Percentiles rank a stretch among this genome's conserved stretches.
Evolutionary conservation across 2,797 vertebrate species (phyloP).

Genomic region (Acrossocheilus fasciatus): DNA sequence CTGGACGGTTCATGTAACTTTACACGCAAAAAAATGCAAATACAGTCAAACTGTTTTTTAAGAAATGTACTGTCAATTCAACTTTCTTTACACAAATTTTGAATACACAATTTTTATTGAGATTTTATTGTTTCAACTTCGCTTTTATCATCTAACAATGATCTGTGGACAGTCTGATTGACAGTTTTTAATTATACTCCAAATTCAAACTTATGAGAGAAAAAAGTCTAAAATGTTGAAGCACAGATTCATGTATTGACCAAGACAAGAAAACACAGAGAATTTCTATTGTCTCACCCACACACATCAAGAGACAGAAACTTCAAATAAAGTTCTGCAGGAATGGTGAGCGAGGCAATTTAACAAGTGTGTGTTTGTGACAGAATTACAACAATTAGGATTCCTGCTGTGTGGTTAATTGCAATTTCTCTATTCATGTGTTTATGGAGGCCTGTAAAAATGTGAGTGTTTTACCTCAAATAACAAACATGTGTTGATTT

Average conservation of each 20-base stretch:
- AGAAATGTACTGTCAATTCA: neutral
- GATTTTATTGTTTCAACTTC: neutral
- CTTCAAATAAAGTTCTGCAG: conserved; percentile 63
- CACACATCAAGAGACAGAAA: conserved; percentile 45
- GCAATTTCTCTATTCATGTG: conserved; percentile 63
- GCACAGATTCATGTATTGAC: neutral
- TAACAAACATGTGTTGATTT: conserved; percentile 68
- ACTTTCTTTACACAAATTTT: neutral
- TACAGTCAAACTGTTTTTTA: conserved; percentile 45
- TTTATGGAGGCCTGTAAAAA: conserved; percentile 72
- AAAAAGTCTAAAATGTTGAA: neutral
- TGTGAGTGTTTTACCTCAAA: conserved; percentile 63
- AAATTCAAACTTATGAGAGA: neutral
- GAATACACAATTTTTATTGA: neutral
- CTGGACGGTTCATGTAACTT: conserved; percentile 60
- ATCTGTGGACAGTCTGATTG: neutral
- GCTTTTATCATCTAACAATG: neutral
- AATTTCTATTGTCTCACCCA: conserved; percentile 33
- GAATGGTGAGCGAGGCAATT: conserved; percentile 64
- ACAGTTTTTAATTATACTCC: neutral
- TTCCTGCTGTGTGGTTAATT: conserved; percentile 73
- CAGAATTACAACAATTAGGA: conserved; percentile 66
- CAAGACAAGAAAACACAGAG: conserved; percentile 2
- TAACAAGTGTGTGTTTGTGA: conserved; percentile 65
- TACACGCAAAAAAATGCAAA: conserved; percentile 58